Percentiles rank a stretch among this genome's conserved stretches.
phyloP scores from a whole-genome alignment of 2,797 vertebrate genomes.

The Catharus ustulatus region DNA sequence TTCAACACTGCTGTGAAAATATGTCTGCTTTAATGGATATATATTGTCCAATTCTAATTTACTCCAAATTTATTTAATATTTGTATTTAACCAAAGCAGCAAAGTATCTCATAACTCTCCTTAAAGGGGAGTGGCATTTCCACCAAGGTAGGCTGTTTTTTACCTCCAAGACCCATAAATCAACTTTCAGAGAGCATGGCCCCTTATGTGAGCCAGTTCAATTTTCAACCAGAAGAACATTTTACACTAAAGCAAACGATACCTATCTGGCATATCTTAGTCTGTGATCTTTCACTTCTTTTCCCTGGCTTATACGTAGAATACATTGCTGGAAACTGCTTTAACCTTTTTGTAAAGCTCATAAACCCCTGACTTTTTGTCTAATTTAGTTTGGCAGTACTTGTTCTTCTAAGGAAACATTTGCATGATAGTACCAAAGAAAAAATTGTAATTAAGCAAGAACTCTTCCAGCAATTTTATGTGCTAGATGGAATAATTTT shows the following conservation, averaged over 20 bases:
- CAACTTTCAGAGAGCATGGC: accelerated
- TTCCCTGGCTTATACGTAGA: neutral
- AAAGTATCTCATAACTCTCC: neutral
- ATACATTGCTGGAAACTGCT: neutral
- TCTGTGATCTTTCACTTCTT: neutral
- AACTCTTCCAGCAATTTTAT: constrained; percentile 31
- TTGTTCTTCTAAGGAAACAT: constrained; percentile 44
- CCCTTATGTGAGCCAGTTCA: neutral
- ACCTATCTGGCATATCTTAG: neutral
- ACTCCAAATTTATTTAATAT: neutral
- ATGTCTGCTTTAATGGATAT: neutral
- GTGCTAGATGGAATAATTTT: constrained; percentile 42
- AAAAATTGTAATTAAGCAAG: constrained; percentile 51
- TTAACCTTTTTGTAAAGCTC: constrained; percentile 3
- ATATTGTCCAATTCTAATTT: neutral
- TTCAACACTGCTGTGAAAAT: neutral
- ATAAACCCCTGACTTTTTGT: constrained; percentile 14
- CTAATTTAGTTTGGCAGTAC: neutral
- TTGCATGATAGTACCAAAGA: neutral
- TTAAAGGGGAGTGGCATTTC: neutral
- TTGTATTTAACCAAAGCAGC: neutral
- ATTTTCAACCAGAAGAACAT: neutral
- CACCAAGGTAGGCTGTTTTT: neutral
- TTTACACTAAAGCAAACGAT: neutral
- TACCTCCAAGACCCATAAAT: neutral